A percentile compares a stretch with the other conserved stretches of the same genome.
Conservation (phyloP, 2,797 vertebrate genomes). For the Coregonus sp. region DNA sequence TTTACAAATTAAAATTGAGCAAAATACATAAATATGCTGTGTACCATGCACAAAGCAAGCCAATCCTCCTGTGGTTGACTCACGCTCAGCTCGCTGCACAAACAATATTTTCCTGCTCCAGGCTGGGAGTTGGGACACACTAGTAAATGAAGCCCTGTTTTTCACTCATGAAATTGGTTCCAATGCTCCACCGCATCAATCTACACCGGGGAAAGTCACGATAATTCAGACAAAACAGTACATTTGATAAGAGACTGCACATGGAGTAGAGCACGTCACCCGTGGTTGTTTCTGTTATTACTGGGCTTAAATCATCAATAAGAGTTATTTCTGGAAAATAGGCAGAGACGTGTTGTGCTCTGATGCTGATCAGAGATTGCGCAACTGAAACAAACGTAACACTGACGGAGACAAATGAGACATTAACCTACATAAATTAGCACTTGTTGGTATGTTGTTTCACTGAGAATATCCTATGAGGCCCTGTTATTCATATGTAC, state of each 20-base stretch:
- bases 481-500: too few species aligned
- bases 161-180: conserved; percentile 22
- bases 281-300: neutral
- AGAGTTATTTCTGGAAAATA: neutral
- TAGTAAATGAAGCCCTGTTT: conserved; percentile 11
- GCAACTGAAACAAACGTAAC: neutral
- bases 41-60: neutral
- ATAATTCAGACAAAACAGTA: neutral
- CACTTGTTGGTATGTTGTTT: neutral
- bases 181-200: conserved; percentile 20
- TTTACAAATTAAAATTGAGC: conserved; percentile 16
- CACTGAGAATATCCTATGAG: too few species aligned
- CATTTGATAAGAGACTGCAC: conserved; percentile 19
- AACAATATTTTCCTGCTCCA: neutral
- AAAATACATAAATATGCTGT: conserved; percentile 16
- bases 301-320: neutral
- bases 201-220: neutral
- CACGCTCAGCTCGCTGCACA: neutral
- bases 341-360: neutral
- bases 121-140: neutral
- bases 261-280: neutral
- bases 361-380: neutral
- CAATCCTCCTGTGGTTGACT: conserved; percentile 10
- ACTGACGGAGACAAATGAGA: neutral
- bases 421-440: neutral